phyloP scores from a whole-genome alignment of 2,797 vertebrate species.

The Phyllotis vaccarum region DNA sequence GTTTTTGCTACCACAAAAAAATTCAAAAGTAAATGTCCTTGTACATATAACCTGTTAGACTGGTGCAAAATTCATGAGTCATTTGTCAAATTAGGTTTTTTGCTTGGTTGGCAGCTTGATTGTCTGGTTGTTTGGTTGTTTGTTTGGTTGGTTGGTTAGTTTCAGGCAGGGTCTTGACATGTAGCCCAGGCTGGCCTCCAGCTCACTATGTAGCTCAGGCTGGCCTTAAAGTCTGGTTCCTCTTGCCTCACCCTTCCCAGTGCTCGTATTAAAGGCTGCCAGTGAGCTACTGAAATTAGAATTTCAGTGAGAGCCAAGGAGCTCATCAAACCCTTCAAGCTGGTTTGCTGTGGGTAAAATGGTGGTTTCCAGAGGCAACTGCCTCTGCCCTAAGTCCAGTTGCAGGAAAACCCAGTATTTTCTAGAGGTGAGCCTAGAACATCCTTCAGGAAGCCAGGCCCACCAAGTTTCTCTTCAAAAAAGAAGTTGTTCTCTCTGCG shows the following conservation, averaged over 20 bases:
- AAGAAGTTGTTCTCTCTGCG: neutral
- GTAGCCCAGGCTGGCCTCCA: neutral
- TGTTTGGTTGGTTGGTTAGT: neutral
- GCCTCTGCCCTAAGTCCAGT: neutral
- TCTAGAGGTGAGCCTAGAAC: neutral
- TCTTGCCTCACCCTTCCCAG: neutral
- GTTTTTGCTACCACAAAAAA: neutral
- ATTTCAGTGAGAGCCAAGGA: constrained; percentile 1
- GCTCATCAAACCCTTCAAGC: neutral
- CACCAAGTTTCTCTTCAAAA: neutral
- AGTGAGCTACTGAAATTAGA: neutral
- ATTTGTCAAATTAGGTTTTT: constrained; percentile 14
- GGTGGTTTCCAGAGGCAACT: neutral
- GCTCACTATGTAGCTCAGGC: neutral
- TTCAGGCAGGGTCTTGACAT: neutral
- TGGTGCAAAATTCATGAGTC: neutral
- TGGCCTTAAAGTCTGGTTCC: neutral
- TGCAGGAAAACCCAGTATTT: neutral
- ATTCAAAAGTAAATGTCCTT: neutral
- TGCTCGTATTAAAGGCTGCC: neutral
- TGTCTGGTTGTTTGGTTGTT: neutral
- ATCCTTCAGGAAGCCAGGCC: neutral
- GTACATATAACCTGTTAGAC: neutral
- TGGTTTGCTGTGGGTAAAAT: neutral
- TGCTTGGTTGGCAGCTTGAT: neutral